Conservation (phyloP, 2,888 invertebrate species). For the Synanthedon myopaeformis region DNA sequence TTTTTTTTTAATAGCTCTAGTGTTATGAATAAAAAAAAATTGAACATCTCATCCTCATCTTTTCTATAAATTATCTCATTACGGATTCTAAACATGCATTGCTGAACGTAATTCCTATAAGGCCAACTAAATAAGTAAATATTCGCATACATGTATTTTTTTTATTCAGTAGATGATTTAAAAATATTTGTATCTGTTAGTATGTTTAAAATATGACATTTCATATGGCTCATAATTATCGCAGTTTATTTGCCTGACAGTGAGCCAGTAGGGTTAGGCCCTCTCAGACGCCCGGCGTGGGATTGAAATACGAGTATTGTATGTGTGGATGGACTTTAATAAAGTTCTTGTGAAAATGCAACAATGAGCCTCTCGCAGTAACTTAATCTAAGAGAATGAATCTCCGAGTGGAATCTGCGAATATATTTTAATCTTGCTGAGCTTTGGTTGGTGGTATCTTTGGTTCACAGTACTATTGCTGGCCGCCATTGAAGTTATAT, state of each 20-base stretch:
- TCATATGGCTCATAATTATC: constrained; percentile 33
- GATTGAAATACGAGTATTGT: constrained; percentile 35
- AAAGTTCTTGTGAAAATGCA: constrained; percentile 53
- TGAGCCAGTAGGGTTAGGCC: constrained; percentile 20
- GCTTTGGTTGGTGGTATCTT: constrained; percentile 5
- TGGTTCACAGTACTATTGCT: constrained; percentile 9
- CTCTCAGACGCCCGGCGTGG: constrained; percentile 23
- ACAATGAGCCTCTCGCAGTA: constrained; percentile 43
- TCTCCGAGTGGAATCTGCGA: constrained; percentile 45
- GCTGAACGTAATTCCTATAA: no score
- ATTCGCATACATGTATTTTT: no score
- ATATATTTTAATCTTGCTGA: constrained; percentile 31
- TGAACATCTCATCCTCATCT: no score
- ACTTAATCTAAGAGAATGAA: constrained; percentile 55
- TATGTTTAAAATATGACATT: constrained; percentile 26
- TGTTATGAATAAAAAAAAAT: no score
- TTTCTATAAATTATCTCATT: no score
- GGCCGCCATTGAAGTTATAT: not conserved
- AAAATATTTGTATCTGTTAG: no score
- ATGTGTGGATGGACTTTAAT: constrained; percentile 45
- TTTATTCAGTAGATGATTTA: no score
- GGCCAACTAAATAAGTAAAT: no score
- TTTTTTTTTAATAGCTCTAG: no score
- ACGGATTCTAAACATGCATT: no score
- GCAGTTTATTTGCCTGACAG: constrained; percentile 40